Evolutionary conservation across 2,113 vertebrate genomes (phyloP).

Genomic region (Myotis brandtii): DNA sequence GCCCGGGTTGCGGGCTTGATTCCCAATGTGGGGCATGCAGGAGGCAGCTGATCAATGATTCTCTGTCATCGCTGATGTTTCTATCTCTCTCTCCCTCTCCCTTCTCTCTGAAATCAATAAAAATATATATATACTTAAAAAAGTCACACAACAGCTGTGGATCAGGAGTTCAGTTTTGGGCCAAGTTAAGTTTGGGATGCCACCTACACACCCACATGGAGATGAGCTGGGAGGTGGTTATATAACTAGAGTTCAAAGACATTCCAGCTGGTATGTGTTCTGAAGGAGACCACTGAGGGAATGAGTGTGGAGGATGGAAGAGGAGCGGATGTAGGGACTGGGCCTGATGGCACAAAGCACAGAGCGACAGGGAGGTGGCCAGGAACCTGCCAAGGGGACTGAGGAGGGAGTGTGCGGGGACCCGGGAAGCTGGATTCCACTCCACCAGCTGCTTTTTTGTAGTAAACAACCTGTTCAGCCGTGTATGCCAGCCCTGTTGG

Average conservation of each 20-base stretch:
- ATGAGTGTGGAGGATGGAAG: not conserved
- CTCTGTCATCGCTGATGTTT: no score
- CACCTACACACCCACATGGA: not conserved
- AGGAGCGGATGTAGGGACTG: accelerated
- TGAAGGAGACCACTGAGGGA: not conserved
- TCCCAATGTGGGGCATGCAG: no score
- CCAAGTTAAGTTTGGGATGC: no score
- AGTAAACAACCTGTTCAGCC: not conserved
- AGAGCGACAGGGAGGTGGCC: not conserved
- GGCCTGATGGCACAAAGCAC: not conserved
- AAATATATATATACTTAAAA: no score
- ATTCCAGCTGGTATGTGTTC: not conserved
- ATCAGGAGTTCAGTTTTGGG: not conserved
- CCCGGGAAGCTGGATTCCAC: not conserved
- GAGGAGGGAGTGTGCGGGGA: not conserved
- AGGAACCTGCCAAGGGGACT: not conserved
- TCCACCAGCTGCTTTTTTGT: not conserved
- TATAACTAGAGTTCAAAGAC: not conserved
- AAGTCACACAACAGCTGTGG: not conserved
- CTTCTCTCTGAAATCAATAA: no score
- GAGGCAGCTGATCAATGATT: no score
- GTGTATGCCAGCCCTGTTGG: not conserved
- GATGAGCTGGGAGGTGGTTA: not conserved
- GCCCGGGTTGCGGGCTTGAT: no score
- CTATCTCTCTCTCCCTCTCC: no score